Percentiles rank a stretch among this genome's conserved stretches.
These are phyloP conservation scores for Gryllus bimaculatus DNA, from an alignment of 1,140 invertebrate species.

Conservation along the genomic window DNA sequence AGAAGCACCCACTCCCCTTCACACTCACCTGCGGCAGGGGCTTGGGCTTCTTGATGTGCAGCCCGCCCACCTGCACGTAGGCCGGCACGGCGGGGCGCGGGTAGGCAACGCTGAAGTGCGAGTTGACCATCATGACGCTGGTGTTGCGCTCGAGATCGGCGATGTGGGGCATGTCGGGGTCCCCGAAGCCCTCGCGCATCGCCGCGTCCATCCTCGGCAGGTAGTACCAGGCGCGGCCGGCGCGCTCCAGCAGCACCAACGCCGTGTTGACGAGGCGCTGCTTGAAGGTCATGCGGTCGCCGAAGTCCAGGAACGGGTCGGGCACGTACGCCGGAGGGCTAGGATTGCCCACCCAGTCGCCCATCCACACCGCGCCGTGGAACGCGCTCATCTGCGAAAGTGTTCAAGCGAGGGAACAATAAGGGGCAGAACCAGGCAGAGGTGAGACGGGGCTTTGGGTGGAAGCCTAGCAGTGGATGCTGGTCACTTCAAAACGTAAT, in stretches of 20 bases:
- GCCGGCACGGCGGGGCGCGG: constrained; percentile 37
- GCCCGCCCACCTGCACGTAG: constrained; percentile 41
- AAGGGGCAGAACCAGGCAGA: too few relatives aligned
- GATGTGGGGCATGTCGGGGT: constrained; percentile 18
- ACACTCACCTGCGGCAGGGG: constrained; percentile 33
- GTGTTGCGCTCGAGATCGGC: constrained; percentile 21
- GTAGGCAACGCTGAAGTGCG: constrained; percentile 30
- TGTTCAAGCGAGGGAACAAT: too few relatives aligned
- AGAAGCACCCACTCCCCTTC: too few relatives aligned
- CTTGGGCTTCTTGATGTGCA: constrained; percentile 39
- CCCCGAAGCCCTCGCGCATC: constrained; percentile 9
- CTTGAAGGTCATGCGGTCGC: constrained; percentile 42
- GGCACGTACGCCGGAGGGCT: constrained; percentile 46
- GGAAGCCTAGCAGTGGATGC: too few relatives aligned
- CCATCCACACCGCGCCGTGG: constrained; percentile 6
- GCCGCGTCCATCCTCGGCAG: neutral
- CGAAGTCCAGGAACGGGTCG: constrained; percentile 41
- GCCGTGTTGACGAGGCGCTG: constrained; percentile 34
- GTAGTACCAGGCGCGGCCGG: neutral
- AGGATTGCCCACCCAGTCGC: constrained; percentile 37
- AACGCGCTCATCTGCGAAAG: neutral
- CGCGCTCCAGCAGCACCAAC: neutral
- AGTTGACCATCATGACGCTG: constrained; percentile 24
- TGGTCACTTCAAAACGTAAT: too few relatives aligned
- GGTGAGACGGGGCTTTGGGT: too few relatives aligned